A percentile compares a stretch with the other conserved stretches of the same genome.
phyloP scores from a whole-genome alignment of 2,888 invertebrate genomes.

The Vesta saturnalis region DNA sequence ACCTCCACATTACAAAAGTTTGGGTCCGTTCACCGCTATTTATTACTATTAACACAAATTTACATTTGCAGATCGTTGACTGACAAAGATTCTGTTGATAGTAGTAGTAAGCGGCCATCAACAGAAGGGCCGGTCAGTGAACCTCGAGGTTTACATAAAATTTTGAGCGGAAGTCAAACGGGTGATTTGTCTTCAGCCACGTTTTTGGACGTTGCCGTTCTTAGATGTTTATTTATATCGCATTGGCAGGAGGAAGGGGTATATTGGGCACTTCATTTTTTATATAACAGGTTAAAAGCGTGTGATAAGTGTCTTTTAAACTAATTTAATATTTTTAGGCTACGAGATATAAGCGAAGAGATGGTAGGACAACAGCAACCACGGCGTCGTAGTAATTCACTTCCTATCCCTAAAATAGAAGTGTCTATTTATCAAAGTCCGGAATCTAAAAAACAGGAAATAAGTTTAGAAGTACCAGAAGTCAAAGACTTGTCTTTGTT shows the following conservation, averaged over 20 bases:
- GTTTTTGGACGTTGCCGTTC: slow-evolving; percentile 94
- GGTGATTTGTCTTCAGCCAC: slow-evolving; percentile 85
- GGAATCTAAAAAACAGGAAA: slow-evolving; percentile 71
- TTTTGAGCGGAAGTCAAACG: slow-evolving; percentile 41
- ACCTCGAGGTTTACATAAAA: slow-evolving; percentile 50
- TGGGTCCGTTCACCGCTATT: slow-evolving; percentile 61
- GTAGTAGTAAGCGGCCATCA: slow-evolving; percentile 59
- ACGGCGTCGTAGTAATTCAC: slow-evolving; percentile 88
- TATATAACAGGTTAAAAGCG: slow-evolving; percentile 83
- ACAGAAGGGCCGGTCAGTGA: slow-evolving; percentile 50
- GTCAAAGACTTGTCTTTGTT: slow-evolving; percentile 72
- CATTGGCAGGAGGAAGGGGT: slow-evolving; percentile 99
- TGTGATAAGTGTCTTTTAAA: not conserved
- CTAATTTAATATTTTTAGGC: slow-evolving; percentile 64
- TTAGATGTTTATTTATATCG: slow-evolving; percentile 93
- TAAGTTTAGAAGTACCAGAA: slow-evolving; percentile 73
- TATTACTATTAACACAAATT: not conserved
- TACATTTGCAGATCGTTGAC: slow-evolving; percentile 67
- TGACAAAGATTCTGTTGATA: slow-evolving; percentile 82
- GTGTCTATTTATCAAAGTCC: slow-evolving; percentile 86
- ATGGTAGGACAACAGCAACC: slow-evolving; percentile 80
- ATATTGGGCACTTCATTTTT: slow-evolving; percentile 94
- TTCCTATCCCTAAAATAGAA: slow-evolving; percentile 94
- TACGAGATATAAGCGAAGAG: slow-evolving; percentile 89
- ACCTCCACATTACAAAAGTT: slow-evolving; percentile 69